Evolutionary conservation across 2,888 invertebrate species (phyloP), one percentile per base, ranked within the genome.

Genomic region (Epistrophe eligans): DNA sequence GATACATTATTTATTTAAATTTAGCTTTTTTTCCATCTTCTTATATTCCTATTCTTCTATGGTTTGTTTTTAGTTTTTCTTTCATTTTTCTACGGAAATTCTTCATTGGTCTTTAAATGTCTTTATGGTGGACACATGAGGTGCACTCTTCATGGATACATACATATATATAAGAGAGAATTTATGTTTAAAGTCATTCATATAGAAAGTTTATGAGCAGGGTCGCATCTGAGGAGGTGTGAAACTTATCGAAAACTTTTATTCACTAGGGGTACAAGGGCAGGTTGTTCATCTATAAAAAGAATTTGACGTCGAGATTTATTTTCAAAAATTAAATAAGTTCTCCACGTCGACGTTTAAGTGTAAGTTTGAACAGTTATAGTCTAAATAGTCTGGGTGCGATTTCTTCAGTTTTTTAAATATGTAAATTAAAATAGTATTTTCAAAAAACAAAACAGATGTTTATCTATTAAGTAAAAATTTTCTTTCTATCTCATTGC

Each of bases 91-190:
- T 71, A 67, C 83, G 79, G 83, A 87, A 83, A 87, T 87, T 87
- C 87, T 79, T 87, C 83, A 83, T 87, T 76, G 71, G 83, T 60
- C 83, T 81, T 87, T 87, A 87, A 24, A 24, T 87, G 66, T 64
- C 74, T 76, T 76, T 76, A 79, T 76, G 74, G 87, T 72, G 83
- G 83, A 80, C 80, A 72, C 87, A 72, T 74, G 79, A 84, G 70
- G 67, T 77, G 60, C 60, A 70, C 76, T 76, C 58, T 73, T 73
- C 38, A 76, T 77, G 76, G 57, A 72, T 58, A 40, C 1, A 24
- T n/a, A n/a, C n/a, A n/a, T n/a, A n/a, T n/a, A 24, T 24, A 24
- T 24, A 24, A n/a, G 15, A 66, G 72, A 64, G 64, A 83, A 83
- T 87, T 87, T 87, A 87, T 87, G 76, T 19, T 72, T 60, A 52